Evolutionary conservation across 2,113 vertebrate species (phyloP).

Genomic region (Hydropotes inermis): DNA sequence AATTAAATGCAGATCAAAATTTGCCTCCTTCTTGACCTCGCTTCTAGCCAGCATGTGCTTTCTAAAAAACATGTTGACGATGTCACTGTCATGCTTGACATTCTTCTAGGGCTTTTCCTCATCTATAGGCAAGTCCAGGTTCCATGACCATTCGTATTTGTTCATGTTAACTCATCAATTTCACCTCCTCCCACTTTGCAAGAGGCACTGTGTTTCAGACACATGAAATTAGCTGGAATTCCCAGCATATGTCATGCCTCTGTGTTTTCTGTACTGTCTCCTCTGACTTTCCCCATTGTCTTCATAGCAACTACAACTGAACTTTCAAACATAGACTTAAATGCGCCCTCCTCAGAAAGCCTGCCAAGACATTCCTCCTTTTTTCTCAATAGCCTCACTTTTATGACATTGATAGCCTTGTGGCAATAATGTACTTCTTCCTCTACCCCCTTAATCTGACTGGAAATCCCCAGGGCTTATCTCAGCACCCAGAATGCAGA

Average conservation of each 20-base stretch:
- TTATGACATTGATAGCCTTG: neutral
- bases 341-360: neutral
- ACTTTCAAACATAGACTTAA: neutral
- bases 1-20: neutral
- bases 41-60: neutral
- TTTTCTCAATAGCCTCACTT: neutral
- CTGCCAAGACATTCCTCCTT: neutral
- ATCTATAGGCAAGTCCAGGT: neutral
- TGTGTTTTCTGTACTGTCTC: neutral
- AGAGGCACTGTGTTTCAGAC: neutral
- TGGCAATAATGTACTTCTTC: conserved; percentile 24
- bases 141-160: neutral
- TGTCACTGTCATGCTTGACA: neutral
- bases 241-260: neutral
- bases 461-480: conserved; percentile 2
- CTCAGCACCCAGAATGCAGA: neutral
- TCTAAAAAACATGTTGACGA: neutral
- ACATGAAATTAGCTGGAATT: neutral
- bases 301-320: neutral
- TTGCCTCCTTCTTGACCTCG: neutral
- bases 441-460: neutral
- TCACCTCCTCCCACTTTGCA: neutral
- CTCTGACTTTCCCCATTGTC: neutral
- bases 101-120: neutral
- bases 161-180: neutral